These are phyloP conservation scores for Leptobrachium leishanense DNA, from an alignment of 2,113 vertebrate species.

Conservation along the genomic window DNA sequence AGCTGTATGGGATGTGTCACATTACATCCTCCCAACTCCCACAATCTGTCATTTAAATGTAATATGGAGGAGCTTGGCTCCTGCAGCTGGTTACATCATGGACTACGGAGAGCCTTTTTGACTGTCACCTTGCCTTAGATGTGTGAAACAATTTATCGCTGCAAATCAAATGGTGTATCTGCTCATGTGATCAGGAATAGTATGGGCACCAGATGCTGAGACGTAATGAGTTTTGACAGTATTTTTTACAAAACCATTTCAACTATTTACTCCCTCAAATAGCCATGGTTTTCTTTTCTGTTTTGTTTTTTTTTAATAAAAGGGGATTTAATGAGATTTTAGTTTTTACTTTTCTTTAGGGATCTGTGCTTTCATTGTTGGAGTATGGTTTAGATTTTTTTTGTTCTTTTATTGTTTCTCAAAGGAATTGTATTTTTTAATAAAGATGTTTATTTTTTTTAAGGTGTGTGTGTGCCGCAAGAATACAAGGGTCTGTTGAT, in stretches of 20 bases:
- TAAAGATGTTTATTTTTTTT: no score
- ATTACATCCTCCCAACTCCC: conserved; percentile 46
- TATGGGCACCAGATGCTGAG: conserved; percentile 38
- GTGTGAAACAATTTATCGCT: conserved; percentile 56
- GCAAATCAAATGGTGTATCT: conserved; percentile 58
- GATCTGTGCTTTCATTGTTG: no score
- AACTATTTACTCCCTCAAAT: no score
- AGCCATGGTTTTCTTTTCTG: no score
- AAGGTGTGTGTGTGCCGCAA: no score
- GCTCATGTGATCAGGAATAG: conserved; percentile 55
- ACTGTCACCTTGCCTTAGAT: conserved; percentile 49
- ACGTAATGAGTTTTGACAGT: conserved; percentile 58
- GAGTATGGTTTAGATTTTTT: no score
- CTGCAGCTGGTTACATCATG: conserved; percentile 42
- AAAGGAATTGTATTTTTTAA: no score
- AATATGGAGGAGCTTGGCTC: conserved; percentile 46
- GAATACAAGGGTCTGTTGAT: no score
- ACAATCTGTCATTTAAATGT: conserved; percentile 53
- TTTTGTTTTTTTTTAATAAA: no score
- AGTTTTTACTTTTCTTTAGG: no score
- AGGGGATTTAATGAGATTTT: no score
- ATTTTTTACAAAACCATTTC: conserved; percentile 52
- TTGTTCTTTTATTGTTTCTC: no score
- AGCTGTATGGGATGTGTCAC: conserved; percentile 52
- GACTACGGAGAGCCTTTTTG: conserved; percentile 50